Base-by-base conservation (phyloP, 2,113 vertebrate genomes). In the Tetraodon nigroviridis region DNA sequence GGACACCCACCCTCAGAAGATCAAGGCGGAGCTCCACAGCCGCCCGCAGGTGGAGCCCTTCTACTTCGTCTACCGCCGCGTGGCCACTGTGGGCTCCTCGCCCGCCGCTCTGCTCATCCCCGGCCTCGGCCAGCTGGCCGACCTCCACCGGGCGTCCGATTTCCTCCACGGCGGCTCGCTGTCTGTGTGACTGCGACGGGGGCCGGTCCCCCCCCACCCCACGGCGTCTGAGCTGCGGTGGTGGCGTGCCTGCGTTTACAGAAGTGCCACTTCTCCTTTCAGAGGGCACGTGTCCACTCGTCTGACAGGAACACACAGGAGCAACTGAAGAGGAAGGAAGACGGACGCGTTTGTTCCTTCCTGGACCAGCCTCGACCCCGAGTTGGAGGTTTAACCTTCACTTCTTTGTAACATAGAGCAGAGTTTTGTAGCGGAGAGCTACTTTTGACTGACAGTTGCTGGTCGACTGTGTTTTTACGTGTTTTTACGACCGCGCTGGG, bases 1-100 rank as follows among this genome's bases (percentile, higher is more conserved):
- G 0, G 97, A 99, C 67, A 97, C 94, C 4, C 93, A 93, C 78
- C 97, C 97, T 13, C 97, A 98, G 74, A 95, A 94, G 69, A 98
- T 99, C 53, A 99, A 99, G 79, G 97, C 97, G 0, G 92, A 98
- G 83, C 72, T 98, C 60, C 94, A 95, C 82, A 97, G 94, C 82
- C 90, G 92, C 5, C 86, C 91, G 0, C 92, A 93, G 8, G 84
- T 90, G 3, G 85, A 91, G 27, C 85, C 91, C 29, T 99, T 97
- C 57, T 90, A 94, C 79, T 99, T 98, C 0, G 93, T 99, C 52
- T 99, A 93, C 86, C 92, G 90, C 47, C 91, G 91, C 1, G 52
- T 92, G 59, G 85, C 89, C 63, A 89, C 79, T 1, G 82, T 52
- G 22, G 27, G 29, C 49, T 1, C 37, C 17, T 37, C 16, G 0